Evolutionary conservation across 2,113 vertebrate genomes (phyloP), one percentile per base, ranked within the genome.

Genomic region (Tragulus kanchil): DNA sequence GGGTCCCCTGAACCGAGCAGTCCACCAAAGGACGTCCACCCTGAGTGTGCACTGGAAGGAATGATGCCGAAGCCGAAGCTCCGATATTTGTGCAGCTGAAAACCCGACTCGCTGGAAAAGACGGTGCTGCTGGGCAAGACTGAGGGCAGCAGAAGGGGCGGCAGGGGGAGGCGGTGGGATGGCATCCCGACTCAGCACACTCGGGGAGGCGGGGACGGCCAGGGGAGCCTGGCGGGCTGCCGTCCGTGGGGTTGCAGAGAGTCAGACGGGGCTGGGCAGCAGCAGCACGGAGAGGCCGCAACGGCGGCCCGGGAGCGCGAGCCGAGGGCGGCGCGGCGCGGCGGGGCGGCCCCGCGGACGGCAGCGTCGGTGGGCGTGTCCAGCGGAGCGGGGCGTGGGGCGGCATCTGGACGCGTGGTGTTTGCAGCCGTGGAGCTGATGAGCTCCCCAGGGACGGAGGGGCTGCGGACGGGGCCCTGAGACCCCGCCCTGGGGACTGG

Each of bases 301-400:
- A 23, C 0, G 26, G 6, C 12, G 3, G 8, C 6, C n/a, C 31
- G 31, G 45, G 89, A n/a, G 4, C 8, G 11, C 23, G 19, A 31
- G 23, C 45, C 13, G 62, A 59, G 56, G 8, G 14, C 3, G 19
- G 2, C 8, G 14, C 3, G 19, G 2, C 8, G 1, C 13, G 25
- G 26, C 36, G 7, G 36, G 36, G 36, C 36, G 36, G 36, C 36
- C 36, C 36, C 42, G 3, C 1, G 21, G 64, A 50, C 6, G 3
- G 36, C 87, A 78, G 6, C 15, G 7, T 23, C 14, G 61, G 11
- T 25, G 3, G 59, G 15, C 1, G 0, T 17, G 13, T 23, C 42
- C 50, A 54, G 54, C 14, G 31, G 28, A 81, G n/a, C 45, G 9
- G 19, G 3, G 13, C 8, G 25, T 54, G 7, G 52, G 52, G 12